Percentiles rank a stretch among this genome's conserved stretches.
These are phyloP conservation scores for Hermaeophaga mercurialis DNA, from an alignment of 2,888 invertebrate genomes.

Conservation along the genomic window DNA sequence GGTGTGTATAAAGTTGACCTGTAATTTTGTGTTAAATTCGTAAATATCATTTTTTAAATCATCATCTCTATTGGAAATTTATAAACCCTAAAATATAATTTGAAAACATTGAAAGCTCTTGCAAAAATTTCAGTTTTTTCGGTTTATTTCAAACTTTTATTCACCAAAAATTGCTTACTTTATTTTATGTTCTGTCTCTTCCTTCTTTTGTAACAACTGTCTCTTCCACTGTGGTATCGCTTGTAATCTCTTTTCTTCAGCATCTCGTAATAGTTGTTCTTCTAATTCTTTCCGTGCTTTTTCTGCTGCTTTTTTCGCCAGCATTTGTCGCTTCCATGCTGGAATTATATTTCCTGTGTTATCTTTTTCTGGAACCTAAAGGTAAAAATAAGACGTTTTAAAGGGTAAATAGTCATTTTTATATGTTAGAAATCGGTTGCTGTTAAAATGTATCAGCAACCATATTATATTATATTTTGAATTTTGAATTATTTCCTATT, in stretches of 20 bases:
- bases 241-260: slow-evolving; percentile 81
- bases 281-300: slow-evolving; percentile 89
- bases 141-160: too few relatives aligned
- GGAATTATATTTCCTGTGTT: slow-evolving; percentile 88
- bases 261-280: slow-evolving; percentile 81
- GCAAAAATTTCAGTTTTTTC: too few relatives aligned
- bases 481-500: too few relatives aligned
- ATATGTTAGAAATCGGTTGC: too few relatives aligned
- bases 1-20: slow-evolving; percentile 75
- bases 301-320: slow-evolving; percentile 93
- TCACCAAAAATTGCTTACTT: slow-evolving; percentile 66
- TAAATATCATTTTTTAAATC: too few relatives aligned
- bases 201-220: slow-evolving; percentile 82
- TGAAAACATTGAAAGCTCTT: too few relatives aligned
- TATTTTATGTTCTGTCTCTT: slow-evolving; percentile 75
- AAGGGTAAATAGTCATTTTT: too few relatives aligned
- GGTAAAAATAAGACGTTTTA: slow-evolving; percentile 32
- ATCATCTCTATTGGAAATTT: too few relatives aligned
- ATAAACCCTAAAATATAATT: too few relatives aligned
- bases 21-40: too few relatives aligned
- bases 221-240: slow-evolving; percentile 95
- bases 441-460: too few relatives aligned
- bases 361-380: slow-evolving; percentile 87
- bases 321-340: slow-evolving; percentile 94
- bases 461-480: too few relatives aligned